Base-by-base conservation (phyloP, 2,888 invertebrate genomes). In the Hymenopus coronatus region DNA sequence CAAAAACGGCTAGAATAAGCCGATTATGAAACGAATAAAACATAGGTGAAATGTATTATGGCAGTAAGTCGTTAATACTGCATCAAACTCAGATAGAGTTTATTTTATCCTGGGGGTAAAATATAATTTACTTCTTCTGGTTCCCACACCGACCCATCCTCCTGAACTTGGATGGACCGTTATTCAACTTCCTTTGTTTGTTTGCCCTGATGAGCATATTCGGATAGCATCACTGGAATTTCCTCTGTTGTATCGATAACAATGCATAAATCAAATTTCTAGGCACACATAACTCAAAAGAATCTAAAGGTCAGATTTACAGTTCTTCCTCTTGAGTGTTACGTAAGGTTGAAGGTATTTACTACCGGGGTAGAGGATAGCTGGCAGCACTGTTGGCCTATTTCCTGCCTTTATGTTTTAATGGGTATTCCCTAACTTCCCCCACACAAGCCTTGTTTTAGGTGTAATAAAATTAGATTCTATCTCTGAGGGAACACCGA, bases 391-490 rank as follows among this genome's bases (percentile, higher is more conserved):
- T 70, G 54, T 70, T 70, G 54, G 54, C 54, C n/a, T 85, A n/a
- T n/a, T 85, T 85, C 46, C 46, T 85, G 85, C 28, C 46, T 85
- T 84, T 84, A 28, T 54, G 81, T 86, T 86, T 86, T 86, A 86
- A 81, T 86, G 81, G 86, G 81, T 25, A 54, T 27, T 27, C 27
- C 33, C 15, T 40, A 33, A 9, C 27, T 3, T 28, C 7, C 85
- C 85, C 27, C 27, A 4, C n/a, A 12, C 4, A n/a, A 81, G 27
- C 28, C 27, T 33, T 70, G 28, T 81, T 86, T 85, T 20, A 70
- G 54, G 20, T 70, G 54, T 70, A 70, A 70, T 70, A 70, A 70
- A 70, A 70, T 70, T 70, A 70, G 54, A 70, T 70, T 70, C 54
- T 70, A 70, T 70, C 54, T 70, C 15, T 6, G 25, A 25, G 54